Evolutionary conservation across 2,888 invertebrate genomes (phyloP).

Genomic region (Dyspetes luteomarginatus): DNA sequence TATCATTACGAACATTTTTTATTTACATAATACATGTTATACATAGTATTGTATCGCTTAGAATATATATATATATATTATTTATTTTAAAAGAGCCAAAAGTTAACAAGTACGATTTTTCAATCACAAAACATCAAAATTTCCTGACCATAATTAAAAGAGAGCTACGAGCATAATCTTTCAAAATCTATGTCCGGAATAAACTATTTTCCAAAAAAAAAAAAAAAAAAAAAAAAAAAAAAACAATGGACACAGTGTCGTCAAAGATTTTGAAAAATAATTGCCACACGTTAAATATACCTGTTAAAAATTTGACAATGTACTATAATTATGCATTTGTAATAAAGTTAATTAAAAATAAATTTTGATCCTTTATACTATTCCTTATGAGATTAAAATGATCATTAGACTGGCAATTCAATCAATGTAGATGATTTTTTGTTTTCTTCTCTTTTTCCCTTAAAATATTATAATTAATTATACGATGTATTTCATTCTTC

Average conservation of each 20-base stretch:
- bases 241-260: slow-evolving; percentile 12
- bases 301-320: too few species aligned
- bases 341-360: slow-evolving; percentile 19
- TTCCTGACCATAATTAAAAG: too few species aligned
- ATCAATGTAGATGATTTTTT: slow-evolving; percentile 6
- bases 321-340: too few species aligned
- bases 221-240: slow-evolving; percentile 33
- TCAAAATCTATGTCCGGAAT: slow-evolving; percentile 60
- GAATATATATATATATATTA: slow-evolving; percentile 67
- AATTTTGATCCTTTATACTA: slow-evolving; percentile 12
- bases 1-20: slow-evolving; percentile 60
- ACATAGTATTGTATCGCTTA: slow-evolving; percentile 67
- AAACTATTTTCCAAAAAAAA: slow-evolving; percentile 26
- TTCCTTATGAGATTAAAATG: slow-evolving; percentile 10
- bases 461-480: too few species aligned
- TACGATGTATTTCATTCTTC: slow-evolving; percentile 73
- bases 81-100: slow-evolving; percentile 65
- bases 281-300: slow-evolving; percentile 1
- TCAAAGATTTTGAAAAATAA: slow-evolving; percentile 65
- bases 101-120: background rate
- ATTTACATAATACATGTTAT: slow-evolving; percentile 69
- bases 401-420: slow-evolving; percentile 42
- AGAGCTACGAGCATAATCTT: slow-evolving; percentile 53
- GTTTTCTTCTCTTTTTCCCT: slow-evolving; percentile 5
- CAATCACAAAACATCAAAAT: background rate